Evolutionary conservation across 1,140 invertebrate genomes (phyloP), one percentile per base, ranked within the genome.

Genomic region (Sinonovacula constricta): DNA sequence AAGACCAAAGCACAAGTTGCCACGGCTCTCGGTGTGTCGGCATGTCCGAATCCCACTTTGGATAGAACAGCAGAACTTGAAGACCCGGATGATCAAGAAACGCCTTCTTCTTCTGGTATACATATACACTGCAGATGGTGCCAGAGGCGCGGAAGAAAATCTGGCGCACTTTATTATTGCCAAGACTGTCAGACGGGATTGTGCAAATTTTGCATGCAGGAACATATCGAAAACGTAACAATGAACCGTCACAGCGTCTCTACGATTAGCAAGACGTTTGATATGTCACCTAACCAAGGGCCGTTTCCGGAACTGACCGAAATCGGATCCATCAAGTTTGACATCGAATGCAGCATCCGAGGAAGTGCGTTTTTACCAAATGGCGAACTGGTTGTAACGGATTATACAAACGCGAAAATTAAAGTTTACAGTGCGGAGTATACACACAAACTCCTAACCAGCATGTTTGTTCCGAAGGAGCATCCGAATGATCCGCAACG

Each of bases 181-280:
- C 72, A 67, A 30, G 72, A 76, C 24, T 76, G 72, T 36, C 63
- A 67, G 30, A 34, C 67, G 12, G 72, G 72, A 3, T 26, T 76
- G 45, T 76, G 72, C 56, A 24, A 66, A 30, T 10, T 10, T 15
- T 76, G 72, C 34, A 60, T 39, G 10, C 30, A 34, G 28, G 53
- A 39, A 56, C 72, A 76, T 45, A 33, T 62, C 2, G 49, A 76
- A 1, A 36, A 59, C 3, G 63, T 76, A 5, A 76, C 66, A 26
- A 66, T 76, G 15, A 76, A 76, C 53, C 34, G 72, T 15, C 72
- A 76, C 30, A 76, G 72, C 30, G 60, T 76, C 10, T 76, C 72
- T 18, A 33, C 49, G 15, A 76, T 76, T 3, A 76, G 62, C 31
- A 65, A 66, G 22, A 67, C 72, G n/a, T 76, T 57, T 22, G 18